A percentile compares a stretch with the other conserved stretches of the same genome.
Conservation (phyloP, 2,888 invertebrate species). For the Tinea semifulvella region DNA sequence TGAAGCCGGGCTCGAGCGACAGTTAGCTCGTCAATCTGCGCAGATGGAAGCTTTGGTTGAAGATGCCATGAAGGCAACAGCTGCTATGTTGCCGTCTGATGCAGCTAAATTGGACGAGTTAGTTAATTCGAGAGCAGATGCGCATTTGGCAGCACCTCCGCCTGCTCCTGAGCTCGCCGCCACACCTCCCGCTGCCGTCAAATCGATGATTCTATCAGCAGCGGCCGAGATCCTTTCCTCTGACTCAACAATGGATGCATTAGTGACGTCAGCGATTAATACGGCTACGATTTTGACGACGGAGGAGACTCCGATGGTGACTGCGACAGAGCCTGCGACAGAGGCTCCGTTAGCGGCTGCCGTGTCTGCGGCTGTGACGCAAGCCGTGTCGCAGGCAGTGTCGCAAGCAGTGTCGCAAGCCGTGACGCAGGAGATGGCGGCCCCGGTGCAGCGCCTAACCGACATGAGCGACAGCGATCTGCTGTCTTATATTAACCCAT, state of each 20-base stretch:
- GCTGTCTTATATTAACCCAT: slow-evolving; percentile 88
- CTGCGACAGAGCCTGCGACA: slow-evolving; percentile 39
- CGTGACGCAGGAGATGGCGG: slow-evolving; percentile 61
- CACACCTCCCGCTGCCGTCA: slow-evolving; percentile 71
- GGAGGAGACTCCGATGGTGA: slow-evolving; percentile 36
- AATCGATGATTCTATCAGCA: slow-evolving; percentile 79
- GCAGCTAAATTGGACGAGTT: slow-evolving; percentile 66
- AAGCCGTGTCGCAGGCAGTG: slow-evolving; percentile 57
- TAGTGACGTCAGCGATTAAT: slow-evolving; percentile 64
- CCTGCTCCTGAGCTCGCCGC: slow-evolving; percentile 44
- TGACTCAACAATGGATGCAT: slow-evolving; percentile 64
- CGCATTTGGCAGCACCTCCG: slow-evolving; percentile 48
- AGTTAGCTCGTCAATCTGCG: slow-evolving; percentile 48
- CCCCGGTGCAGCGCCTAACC: slow-evolving; percentile 77
- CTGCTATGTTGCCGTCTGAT: slow-evolving; percentile 52
- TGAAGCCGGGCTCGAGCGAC: slow-evolving; percentile 30
- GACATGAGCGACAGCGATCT: slow-evolving; percentile 90
- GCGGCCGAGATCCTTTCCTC: slow-evolving; percentile 76
- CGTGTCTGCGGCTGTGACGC: slow-evolving; percentile 58
- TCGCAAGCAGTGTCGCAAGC: slow-evolving; percentile 58
- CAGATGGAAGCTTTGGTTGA: slow-evolving; percentile 59
- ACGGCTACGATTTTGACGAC: slow-evolving; percentile 54
- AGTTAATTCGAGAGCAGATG: slow-evolving; percentile 64
- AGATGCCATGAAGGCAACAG: slow-evolving; percentile 56
- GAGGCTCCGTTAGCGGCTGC: slow-evolving; percentile 52